Base-by-base conservation (phyloP, 2,888 invertebrate genomes). In the Hydrotaea diabolus region DNA sequence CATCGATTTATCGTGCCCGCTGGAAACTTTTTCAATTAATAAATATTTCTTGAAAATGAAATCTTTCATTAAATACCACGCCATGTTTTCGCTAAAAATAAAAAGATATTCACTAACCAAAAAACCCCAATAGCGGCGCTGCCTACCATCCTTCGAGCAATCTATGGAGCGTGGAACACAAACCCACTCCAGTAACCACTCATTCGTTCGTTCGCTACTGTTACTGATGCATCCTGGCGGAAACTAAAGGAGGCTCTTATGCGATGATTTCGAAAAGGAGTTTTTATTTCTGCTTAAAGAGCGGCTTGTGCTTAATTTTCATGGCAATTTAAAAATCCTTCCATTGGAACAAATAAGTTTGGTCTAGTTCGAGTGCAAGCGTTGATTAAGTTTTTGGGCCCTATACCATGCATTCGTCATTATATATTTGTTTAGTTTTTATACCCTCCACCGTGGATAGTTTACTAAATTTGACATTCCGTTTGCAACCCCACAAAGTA, bases 181-280 rank as follows among this genome's bases (percentile, higher is more conserved):
- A 62, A n/a, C 26, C 62, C 31, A n/a, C 15, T 31, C 39, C 39
- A 39, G 11, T 13, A 39, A 39, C 39, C 39, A 55, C 19, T n/a
- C 66, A 36, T 64, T 76, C 76, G 36, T 64, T 53, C 76, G 43
- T 69, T 39, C 36, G 76, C 76, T 66, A 39, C 66, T 69, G 57
- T 69, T 77, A 46, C 69, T 23, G 69, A 57, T 77, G 77, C 55
- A 77, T 43, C 23, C 57, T 69, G 55, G 21, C 55, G 69, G 77
- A 77, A 77, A 77, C 69, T 69, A 57, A 43, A 77, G 69, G 77
- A 69, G 57, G 59, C 43, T 74, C 39, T 73, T 57, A 36, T 13
- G 59, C 59, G 53, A 59, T 62, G 23, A 46, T 74, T 59, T 43
- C 9, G 13, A 15, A 69, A 69, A 69, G 19, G 23, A 69, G 23